These are phyloP conservation scores for Accipiter cooperii DNA, from an alignment of 2,113 vertebrate species.

Conservation along the genomic window DNA sequence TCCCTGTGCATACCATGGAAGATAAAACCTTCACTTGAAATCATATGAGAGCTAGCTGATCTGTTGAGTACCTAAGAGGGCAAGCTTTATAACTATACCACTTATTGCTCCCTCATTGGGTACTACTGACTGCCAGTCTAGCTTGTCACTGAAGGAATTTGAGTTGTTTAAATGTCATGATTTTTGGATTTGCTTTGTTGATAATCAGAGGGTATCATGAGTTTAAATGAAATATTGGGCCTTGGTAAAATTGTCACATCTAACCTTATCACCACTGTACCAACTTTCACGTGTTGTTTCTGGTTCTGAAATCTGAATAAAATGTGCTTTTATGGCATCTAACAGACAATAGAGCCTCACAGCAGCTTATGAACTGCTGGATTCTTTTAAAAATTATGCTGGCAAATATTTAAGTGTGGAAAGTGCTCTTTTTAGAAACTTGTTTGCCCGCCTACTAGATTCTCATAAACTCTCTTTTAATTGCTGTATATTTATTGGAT, in stretches of 20 bases:
- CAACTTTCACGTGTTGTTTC: neutral
- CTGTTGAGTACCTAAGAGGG: neutral
- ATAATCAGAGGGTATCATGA: neutral
- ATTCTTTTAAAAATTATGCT: constrained; percentile 13
- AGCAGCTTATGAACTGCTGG: neutral
- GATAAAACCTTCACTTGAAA: neutral
- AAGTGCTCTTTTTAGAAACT: constrained; percentile 29
- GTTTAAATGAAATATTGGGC: neutral
- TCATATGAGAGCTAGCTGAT: neutral
- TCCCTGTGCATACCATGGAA: neutral
- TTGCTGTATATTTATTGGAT: constrained; percentile 46
- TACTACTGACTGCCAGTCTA: neutral
- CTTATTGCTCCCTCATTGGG: neutral
- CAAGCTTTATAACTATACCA: neutral
- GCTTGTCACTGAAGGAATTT: neutral
- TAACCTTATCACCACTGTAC: neutral
- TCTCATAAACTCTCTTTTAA: constrained; percentile 12
- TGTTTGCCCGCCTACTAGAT: neutral
- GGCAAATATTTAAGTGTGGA: constrained; percentile 20
- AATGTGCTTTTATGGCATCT: neutral
- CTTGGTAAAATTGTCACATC: neutral
- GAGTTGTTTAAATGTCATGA: constrained; percentile 1
- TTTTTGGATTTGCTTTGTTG: neutral
- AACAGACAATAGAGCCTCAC: neutral
- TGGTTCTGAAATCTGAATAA: neutral